Evolutionary conservation across 2,113 vertebrate species (phyloP).

Genomic region (Tragelaphus scriptus): DNA sequence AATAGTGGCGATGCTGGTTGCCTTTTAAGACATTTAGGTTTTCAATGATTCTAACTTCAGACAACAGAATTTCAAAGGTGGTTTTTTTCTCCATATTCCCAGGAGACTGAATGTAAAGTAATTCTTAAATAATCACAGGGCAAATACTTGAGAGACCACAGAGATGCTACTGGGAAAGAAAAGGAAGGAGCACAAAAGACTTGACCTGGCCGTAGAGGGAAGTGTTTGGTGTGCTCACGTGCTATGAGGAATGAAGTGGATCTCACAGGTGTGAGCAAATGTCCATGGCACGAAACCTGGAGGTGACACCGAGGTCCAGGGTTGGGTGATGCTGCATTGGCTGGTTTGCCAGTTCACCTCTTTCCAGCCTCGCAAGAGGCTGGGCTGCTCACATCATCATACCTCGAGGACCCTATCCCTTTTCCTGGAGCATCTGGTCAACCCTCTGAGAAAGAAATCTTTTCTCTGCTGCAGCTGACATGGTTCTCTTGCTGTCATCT

Average conservation of each 20-base stretch:
- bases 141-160: not conserved
- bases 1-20: not conserved
- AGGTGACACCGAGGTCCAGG: not conserved
- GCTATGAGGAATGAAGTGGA: not conserved
- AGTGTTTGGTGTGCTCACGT: not conserved
- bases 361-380: not conserved
- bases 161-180: not conserved
- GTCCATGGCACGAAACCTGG: not conserved
- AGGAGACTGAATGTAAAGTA: not conserved
- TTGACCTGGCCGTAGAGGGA: not conserved
- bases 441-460: not conserved
- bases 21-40: not conserved
- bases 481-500: not conserved
- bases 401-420: not conserved
- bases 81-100: not conserved
- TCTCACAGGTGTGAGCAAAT: not conserved
- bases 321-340: not conserved
- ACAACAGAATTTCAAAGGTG: not conserved
- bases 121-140: conserved; percentile 3
- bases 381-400: not conserved
- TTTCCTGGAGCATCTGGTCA: not conserved
- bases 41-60: not conserved
- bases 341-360: not conserved
- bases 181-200: not conserved
- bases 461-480: not conserved